Conservation (phyloP, 2,797 vertebrate genomes). For the Lycodopsis pacificus region DNA sequence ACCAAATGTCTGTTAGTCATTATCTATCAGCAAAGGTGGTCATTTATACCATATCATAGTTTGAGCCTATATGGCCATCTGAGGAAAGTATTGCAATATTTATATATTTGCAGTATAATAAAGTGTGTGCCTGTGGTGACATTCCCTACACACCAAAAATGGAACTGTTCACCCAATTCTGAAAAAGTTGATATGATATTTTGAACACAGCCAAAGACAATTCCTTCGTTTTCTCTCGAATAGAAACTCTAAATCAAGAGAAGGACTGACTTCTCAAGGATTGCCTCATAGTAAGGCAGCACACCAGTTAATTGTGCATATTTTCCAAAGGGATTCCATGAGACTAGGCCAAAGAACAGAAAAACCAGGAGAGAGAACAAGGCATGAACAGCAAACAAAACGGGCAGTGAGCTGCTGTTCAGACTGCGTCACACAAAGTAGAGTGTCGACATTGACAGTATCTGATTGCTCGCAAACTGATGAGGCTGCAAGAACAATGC, state of each 20-base stretch:
- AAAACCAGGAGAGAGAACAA: not conserved
- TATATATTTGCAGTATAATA: too few relatives aligned
- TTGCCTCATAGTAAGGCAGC: not conserved
- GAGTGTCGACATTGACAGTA: conserved; percentile 11
- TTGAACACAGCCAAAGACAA: not conserved
- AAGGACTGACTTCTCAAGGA: not conserved
- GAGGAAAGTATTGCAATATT: not conserved
- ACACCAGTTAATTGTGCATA: not conserved
- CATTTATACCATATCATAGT: too few relatives aligned
- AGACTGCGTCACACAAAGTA: not conserved
- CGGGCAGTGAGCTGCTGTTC: not conserved
- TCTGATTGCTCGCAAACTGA: conserved; percentile 32
- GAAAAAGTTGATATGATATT: not conserved
- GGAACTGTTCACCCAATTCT: not conserved
- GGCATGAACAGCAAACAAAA: not conserved
- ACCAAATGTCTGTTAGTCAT: not conserved
- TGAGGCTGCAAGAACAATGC: conserved; percentile 35
- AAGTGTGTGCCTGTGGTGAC: too few relatives aligned
- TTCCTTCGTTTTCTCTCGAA: not conserved
- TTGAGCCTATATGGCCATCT: not conserved
- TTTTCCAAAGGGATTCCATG: not conserved
- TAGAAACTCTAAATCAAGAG: not conserved
- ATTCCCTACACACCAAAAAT: not conserved
- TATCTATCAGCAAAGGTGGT: not conserved
- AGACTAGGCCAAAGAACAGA: not conserved